These are phyloP conservation scores for Coptodon rendalli DNA, from an alignment of 2,113 vertebrate genomes.

Conservation along the genomic window DNA sequence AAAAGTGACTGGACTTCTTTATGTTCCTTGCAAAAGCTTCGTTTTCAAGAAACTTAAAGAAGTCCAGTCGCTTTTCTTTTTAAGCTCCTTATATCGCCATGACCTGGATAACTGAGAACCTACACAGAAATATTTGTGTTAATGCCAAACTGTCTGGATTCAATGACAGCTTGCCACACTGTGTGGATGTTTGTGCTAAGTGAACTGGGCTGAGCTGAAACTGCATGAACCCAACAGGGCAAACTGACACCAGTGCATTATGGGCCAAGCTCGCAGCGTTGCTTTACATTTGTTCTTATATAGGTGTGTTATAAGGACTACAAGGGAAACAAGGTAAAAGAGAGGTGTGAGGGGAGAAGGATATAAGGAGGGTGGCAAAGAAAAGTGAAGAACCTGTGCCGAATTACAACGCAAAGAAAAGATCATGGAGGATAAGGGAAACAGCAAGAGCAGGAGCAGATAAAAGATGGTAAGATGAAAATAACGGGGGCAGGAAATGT, in stretches of 20 bases:
- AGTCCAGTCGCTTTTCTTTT: neutral
- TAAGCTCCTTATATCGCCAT: neutral
- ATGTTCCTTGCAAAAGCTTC: neutral
- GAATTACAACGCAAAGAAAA: constrained; percentile 69
- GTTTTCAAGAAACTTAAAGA: neutral
- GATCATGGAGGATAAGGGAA: constrained; percentile 67
- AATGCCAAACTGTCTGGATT: neutral
- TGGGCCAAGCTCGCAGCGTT: constrained; percentile 47
- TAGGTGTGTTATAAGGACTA: constrained; percentile 21
- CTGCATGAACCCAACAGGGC: constrained; percentile 49
- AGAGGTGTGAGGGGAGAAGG: neutral
- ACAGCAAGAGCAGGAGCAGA: constrained; percentile 22
- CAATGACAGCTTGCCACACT: neutral
- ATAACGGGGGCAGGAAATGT: neutral
- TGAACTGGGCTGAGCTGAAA: constrained; percentile 47
- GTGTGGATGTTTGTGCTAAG: neutral
- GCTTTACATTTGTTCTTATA: constrained; percentile 14
- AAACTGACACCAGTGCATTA: constrained; percentile 54
- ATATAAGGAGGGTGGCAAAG: neutral
- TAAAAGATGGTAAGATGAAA: neutral
- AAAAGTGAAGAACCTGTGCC: constrained; percentile 70
- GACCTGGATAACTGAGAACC: neutral
- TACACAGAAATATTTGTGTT: neutral
- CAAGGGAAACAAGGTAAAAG: neutral
- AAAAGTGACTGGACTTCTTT: neutral